A percentile compares a stretch with the other conserved stretches of the same genome.
phyloP scores from a whole-genome alignment of 2,113 vertebrate species.

The Ophiodon elongatus region DNA sequence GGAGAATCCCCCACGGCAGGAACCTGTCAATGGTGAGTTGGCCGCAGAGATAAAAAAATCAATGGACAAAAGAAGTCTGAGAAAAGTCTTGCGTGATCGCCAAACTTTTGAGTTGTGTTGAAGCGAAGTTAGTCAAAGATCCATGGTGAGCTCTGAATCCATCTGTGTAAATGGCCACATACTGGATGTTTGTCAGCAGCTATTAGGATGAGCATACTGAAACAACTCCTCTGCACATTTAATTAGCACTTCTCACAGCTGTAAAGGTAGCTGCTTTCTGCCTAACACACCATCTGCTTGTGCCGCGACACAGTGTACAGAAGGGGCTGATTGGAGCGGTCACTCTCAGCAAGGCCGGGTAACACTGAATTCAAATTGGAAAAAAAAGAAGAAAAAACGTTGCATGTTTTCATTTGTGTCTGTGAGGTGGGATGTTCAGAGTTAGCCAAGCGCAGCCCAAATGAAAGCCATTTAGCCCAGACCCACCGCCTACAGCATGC shows the following conservation, averaged over 20 bases:
- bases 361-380: background rate
- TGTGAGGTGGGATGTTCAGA: slow-evolving; percentile 11
- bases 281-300: slow-evolving; percentile 49
- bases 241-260: slow-evolving; percentile 58
- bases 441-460: slow-evolving; percentile 26
- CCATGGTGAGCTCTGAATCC: slow-evolving; percentile 26
- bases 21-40: background rate
- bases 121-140: slow-evolving; percentile 13
- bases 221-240: slow-evolving; percentile 45
- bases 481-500: slow-evolving; percentile 22
- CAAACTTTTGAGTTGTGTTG: slow-evolving; percentile 19
- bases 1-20: slow-evolving; percentile 18
- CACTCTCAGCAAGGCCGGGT: slow-evolving; percentile 16
- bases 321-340: slow-evolving; percentile 24
- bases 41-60: background rate
- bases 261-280: slow-evolving; percentile 43
- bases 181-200: slow-evolving; percentile 47
- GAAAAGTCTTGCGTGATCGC: background rate
- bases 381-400: background rate
- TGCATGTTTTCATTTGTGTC: background rate
- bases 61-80: background rate
- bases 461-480: slow-evolving; percentile 49
- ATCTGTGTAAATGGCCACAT: slow-evolving; percentile 30
- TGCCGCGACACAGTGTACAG: slow-evolving; percentile 13
- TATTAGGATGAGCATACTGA: slow-evolving; percentile 11